Evolutionary conservation across 2,888 invertebrate genomes (phyloP).

Genomic region (Idaea straminata): DNA sequence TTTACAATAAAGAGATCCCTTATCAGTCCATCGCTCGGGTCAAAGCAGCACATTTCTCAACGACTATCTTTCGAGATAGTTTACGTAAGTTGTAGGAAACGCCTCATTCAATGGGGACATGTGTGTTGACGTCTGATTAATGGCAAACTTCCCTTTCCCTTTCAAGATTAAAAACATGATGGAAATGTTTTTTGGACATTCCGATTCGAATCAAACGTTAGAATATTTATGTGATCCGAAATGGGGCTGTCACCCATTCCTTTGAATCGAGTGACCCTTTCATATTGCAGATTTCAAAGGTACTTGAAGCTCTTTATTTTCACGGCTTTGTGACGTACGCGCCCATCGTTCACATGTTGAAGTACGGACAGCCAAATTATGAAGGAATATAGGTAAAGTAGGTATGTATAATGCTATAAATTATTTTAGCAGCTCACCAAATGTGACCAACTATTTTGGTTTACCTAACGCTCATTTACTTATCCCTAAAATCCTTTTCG

Average conservation of each 20-base stretch:
- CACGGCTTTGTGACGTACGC: neutral
- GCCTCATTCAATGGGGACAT: conserved; percentile 47
- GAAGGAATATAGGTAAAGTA: neutral
- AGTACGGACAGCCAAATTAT: conserved; percentile 6
- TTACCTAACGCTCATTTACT: conserved; percentile 23
- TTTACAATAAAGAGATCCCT: conserved; percentile 6
- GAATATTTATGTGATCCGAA: conserved; percentile 1
- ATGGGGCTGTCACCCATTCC: conserved; percentile 2
- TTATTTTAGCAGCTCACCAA: neutral
- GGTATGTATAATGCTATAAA: neutral
- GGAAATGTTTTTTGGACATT: conserved; percentile 28
- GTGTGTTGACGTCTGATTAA: conserved; percentile 61
- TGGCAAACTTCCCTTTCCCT: conserved; percentile 40
- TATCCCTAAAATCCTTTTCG: conserved; percentile 21
- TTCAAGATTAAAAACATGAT: conserved; percentile 40
- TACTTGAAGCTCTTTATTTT: neutral
- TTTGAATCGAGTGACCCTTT: conserved; percentile 2
- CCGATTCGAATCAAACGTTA: conserved; percentile 5
- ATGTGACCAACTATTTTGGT: conserved; percentile 7
- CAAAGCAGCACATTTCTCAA: conserved; percentile 43
- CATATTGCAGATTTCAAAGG: conserved; percentile 1
- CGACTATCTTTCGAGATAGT: conserved; percentile 39
- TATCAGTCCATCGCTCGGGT: conserved; percentile 26
- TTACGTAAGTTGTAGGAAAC: conserved; percentile 41
- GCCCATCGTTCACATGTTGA: no score